Conservation (phyloP, 2,113 vertebrate genomes). For the Craseonycteris thonglongyai region DNA sequence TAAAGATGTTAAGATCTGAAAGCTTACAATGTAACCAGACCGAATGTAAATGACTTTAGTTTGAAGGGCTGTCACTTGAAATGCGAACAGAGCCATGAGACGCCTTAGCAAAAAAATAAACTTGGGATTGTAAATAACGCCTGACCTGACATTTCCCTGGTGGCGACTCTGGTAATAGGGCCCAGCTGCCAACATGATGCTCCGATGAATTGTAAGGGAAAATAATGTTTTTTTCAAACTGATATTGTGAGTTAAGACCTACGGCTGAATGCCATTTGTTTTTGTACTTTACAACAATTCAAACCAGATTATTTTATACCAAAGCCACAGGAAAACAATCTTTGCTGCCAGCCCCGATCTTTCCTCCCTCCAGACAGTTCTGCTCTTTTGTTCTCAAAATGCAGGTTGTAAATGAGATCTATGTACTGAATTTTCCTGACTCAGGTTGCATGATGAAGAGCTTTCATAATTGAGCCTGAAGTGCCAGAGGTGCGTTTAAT, state of each 20-base stretch:
- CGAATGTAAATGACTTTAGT: not conserved
- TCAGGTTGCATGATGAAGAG: constrained; percentile 44
- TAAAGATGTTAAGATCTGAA: not conserved
- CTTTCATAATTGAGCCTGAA: constrained; percentile 25
- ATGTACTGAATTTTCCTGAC: constrained; percentile 24
- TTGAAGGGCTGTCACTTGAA: constrained; percentile 44
- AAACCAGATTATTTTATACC: constrained; percentile 63
- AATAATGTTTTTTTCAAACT: constrained; percentile 67
- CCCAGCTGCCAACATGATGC: constrained; percentile 53
- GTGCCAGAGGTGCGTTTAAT: not conserved
- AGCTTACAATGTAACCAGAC: not conserved
- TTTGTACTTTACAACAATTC: constrained; percentile 65
- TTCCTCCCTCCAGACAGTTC: constrained; percentile 8
- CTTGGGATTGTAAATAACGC: constrained; percentile 66
- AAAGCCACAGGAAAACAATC: constrained; percentile 45
- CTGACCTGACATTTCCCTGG: constrained; percentile 70
- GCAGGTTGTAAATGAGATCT: constrained; percentile 46
- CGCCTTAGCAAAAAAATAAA: constrained; percentile 61
- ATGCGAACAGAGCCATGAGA: constrained; percentile 46
- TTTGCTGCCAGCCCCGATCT: not conserved
- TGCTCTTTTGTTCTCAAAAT: constrained; percentile 48
- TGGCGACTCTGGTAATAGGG: constrained; percentile 63
- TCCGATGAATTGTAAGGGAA: constrained; percentile 63
- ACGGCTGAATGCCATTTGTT: constrained; percentile 68
- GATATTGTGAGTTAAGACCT: constrained; percentile 68